A percentile compares a stretch with the other conserved stretches of the same genome.
Conservation (phyloP, 2,797 vertebrate genomes). For the Enteromius mattozi region DNA sequence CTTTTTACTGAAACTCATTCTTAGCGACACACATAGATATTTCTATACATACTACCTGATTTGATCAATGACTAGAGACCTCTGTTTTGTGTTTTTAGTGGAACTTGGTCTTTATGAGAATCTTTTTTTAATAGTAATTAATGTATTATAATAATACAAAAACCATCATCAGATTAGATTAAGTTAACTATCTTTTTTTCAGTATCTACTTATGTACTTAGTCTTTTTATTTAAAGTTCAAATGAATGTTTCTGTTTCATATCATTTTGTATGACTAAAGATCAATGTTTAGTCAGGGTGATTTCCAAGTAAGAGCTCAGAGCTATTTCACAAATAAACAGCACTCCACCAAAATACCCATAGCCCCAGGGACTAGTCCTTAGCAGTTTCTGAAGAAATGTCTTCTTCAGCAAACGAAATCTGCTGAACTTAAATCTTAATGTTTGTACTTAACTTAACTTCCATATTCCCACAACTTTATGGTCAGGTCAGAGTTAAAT, state of each 20-base stretch:
- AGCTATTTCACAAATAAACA: neutral
- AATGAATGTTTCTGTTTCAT: neutral
- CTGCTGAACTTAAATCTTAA: neutral
- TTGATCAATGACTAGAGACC: neutral
- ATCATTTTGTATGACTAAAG: neutral
- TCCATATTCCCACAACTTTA: neutral
- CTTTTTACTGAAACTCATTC: neutral
- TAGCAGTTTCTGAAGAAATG: neutral
- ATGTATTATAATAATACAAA: neutral
- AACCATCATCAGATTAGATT: neutral
- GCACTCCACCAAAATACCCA: neutral
- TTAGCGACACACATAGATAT: neutral
- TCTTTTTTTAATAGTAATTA: neutral
- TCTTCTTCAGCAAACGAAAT: neutral
- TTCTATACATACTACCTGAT: neutral
- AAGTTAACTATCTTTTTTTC: neutral
- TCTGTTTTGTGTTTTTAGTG: neutral
- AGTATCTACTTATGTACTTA: neutral
- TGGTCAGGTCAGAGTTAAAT: neutral
- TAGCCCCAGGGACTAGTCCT: neutral
- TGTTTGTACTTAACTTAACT: neutral
- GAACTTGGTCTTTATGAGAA: neutral
- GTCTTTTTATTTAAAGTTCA: neutral
- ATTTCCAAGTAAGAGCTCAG: constrained; percentile 11
- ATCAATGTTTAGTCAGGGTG: neutral